Evolutionary conservation across 2,888 invertebrate species (phyloP), one percentile per base, ranked within the genome.

Genomic region (Ophraella communa): DNA sequence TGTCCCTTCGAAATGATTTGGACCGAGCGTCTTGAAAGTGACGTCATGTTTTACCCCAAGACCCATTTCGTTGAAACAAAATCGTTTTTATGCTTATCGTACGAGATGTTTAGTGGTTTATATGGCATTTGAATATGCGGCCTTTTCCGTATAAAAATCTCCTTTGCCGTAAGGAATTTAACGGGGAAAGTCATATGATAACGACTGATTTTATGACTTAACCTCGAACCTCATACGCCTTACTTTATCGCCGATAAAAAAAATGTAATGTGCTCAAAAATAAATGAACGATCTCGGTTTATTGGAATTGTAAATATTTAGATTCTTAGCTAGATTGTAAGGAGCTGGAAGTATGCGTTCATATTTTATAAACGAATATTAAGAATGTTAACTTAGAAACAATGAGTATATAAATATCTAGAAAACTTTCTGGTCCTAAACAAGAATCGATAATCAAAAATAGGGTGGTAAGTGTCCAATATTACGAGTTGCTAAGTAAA

Each of bases 1-100:
- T 0, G 1, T 39, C 7, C 17, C 14, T 1, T 39, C 7, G 39
- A 39, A 39, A 17, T 39, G 14, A 39, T 39, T 7, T 45, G 21
- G 7, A 8, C 44, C 7, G 17, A 44, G 17, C 20, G 8, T 20
- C 20, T 20, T 20, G 11, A 11, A 45, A 45, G 20, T 11, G 21
- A 45, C 45, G 4, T n/a, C 45, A 45, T 21, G 8, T 21, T 10
- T 11, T 14, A n/a, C n/a, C 21, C 18, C 44, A 44, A 21, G n/a
- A 33, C 54, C 49, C 44, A 51, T 56, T 61, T 51, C 20, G 23
- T 20, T 42, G 56, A 52, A 52, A 56, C 49, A 55, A 62, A 62
- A 62, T 49, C 55, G 21, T 61, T 45, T 62, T 62, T 55, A 62
- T 56, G n/a, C n/a, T 47, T 14, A 39, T 55, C 49, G 24, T 23